phyloP scores from a whole-genome alignment of 2,888 invertebrate species.

The Gari tellinella region DNA sequence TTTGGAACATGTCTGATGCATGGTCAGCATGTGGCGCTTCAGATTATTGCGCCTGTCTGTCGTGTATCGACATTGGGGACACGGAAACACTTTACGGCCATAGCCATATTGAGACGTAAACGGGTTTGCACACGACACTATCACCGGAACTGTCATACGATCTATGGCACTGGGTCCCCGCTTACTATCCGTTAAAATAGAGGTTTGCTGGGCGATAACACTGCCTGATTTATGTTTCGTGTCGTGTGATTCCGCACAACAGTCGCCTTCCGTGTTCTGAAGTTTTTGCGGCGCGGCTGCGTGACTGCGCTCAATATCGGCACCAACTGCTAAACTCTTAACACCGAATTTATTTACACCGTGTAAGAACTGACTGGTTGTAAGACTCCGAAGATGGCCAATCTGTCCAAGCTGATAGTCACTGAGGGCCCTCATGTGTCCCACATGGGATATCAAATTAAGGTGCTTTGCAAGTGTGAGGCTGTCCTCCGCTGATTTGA shows the following conservation, averaged over 20 bases:
- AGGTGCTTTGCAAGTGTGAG: slow-evolving; percentile 49
- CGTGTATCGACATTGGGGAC: slow-evolving; percentile 83
- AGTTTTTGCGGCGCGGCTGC: slow-evolving; percentile 27
- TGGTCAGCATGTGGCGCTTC: slow-evolving; percentile 84
- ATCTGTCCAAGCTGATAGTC: slow-evolving; percentile 48
- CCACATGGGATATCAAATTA: slow-evolving; percentile 49
- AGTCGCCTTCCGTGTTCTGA: slow-evolving; percentile 14
- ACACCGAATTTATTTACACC: slow-evolving; percentile 54
- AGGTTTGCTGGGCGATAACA: neutral
- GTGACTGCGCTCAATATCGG: slow-evolving; percentile 36
- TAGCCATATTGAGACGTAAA: slow-evolving; percentile 58
- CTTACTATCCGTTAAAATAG: neutral
- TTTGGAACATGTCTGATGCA: slow-evolving; percentile 83
- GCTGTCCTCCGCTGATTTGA: slow-evolving; percentile 31
- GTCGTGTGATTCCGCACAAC: slow-evolving; percentile 18
- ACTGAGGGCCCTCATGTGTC: slow-evolving; percentile 39
- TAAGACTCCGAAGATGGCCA: slow-evolving; percentile 35
- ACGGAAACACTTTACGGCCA: slow-evolving; percentile 79
- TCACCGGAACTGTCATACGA: slow-evolving; percentile 51
- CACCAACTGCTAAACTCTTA: slow-evolving; percentile 26
- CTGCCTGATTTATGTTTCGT: slow-evolving; percentile 3
- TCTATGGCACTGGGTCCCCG: slow-evolving; percentile 14
- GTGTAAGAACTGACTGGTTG: slow-evolving; percentile 40
- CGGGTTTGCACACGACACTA: slow-evolving; percentile 53
- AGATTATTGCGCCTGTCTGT: slow-evolving; percentile 84